Evolutionary conservation across 2,797 vertebrate species (phyloP).

Genomic region (Neomorphus geoffroyi): DNA sequence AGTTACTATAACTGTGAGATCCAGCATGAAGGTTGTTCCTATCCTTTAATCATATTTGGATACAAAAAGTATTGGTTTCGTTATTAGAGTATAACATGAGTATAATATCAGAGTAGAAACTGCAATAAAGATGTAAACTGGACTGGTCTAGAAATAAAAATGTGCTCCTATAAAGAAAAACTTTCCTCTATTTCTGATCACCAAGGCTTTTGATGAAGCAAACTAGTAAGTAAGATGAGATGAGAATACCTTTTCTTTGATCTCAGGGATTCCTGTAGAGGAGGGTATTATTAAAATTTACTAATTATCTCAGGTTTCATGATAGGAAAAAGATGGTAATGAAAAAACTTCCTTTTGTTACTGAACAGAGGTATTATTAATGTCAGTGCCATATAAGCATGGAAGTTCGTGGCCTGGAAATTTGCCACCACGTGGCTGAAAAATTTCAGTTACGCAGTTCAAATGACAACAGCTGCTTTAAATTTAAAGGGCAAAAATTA

Average conservation of each 20-base stretch:
- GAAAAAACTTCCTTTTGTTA: slow-evolving; percentile 31
- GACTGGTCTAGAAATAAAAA: neutral
- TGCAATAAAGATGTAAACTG: neutral
- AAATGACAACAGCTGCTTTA: slow-evolving; percentile 59
- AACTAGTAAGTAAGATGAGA: neutral
- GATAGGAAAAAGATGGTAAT: neutral
- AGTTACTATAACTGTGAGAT: neutral
- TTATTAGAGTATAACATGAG: neutral
- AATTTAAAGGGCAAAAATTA: slow-evolving; percentile 60
- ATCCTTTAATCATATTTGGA: neutral
- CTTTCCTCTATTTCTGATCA: neutral
- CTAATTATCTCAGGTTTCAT: slow-evolving; percentile 30
- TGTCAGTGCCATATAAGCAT: slow-evolving; percentile 21
- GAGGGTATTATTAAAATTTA: neutral
- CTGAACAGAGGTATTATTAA: slow-evolving; percentile 34
- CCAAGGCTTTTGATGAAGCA: neutral
- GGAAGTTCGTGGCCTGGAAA: slow-evolving; percentile 43
- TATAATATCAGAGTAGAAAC: neutral
- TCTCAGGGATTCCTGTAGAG: neutral
- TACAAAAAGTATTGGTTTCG: neutral
- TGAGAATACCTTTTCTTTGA: neutral
- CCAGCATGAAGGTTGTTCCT: neutral
- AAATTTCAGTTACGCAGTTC: slow-evolving; percentile 39
- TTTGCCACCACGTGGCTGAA: slow-evolving; percentile 38
- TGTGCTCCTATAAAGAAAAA: neutral